These are phyloP conservation scores for Orthosia gracilis DNA, from an alignment of 2,888 invertebrate species.

Conservation along the genomic window DNA sequence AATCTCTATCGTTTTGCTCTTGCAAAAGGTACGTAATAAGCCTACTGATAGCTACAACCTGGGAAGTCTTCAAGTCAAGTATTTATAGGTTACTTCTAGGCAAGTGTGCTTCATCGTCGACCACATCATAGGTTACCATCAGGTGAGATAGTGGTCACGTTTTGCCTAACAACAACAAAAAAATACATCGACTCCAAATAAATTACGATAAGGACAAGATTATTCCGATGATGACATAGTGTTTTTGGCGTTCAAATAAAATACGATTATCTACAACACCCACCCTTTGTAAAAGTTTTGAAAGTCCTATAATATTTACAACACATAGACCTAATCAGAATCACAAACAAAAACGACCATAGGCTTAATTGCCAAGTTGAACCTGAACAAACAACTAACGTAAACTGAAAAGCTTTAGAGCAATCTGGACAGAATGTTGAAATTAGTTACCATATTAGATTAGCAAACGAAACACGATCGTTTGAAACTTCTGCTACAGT, in stretches of 20 bases:
- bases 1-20: too few relatives aligned
- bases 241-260: neutral
- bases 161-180: too few relatives aligned
- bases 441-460: slow-evolving; percentile 41
- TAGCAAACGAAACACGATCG: slow-evolving; percentile 14
- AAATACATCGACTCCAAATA: too few relatives aligned
- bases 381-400: slow-evolving; percentile 48
- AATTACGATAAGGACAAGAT: too few relatives aligned
- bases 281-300: neutral
- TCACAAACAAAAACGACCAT: slow-evolving; percentile 32
- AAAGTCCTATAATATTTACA: slow-evolving; percentile 15
- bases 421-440: slow-evolving; percentile 23
- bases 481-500: slow-evolving; percentile 23
- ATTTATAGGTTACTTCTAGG: too few relatives aligned
- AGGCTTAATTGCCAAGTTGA: slow-evolving; percentile 35
- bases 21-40: too few relatives aligned
- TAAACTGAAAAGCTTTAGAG: slow-evolving; percentile 16
- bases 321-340: slow-evolving; percentile 10
- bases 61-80: too few relatives aligned
- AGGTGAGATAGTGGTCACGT: too few relatives aligned
- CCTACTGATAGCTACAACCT: too few relatives aligned
- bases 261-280: neutral
- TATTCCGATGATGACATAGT: too few relatives aligned
- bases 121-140: too few relatives aligned
- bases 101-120: too few relatives aligned